These are phyloP conservation scores for Ditylenchus dipsaci DNA, from an alignment of 1,140 invertebrate species.

Conservation along the genomic window DNA sequence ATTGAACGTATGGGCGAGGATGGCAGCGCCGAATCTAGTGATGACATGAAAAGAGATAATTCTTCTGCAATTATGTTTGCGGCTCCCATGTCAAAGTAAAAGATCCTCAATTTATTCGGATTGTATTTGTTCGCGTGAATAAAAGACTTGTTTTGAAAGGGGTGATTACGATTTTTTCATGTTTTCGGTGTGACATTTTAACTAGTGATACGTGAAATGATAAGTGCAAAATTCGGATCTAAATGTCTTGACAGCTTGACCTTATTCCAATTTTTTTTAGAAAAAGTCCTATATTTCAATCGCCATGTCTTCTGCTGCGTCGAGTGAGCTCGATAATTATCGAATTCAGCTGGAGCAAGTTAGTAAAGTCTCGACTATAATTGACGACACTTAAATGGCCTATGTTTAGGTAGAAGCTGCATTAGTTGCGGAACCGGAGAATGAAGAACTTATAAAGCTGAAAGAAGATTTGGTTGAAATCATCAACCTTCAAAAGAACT, in stretches of 20 bases:
- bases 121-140: too few relatives aligned
- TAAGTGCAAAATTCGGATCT: too few relatives aligned
- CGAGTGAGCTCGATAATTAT: constrained; percentile 39
- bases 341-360: constrained; percentile 41
- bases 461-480: constrained; percentile 41
- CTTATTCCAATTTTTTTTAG: too few relatives aligned
- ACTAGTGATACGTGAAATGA: too few relatives aligned
- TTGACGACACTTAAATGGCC: neutral
- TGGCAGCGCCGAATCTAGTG: neutral
- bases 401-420: constrained; percentile 40
- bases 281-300: too few relatives aligned
- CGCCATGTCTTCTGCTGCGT: neutral
- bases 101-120: too few relatives aligned
- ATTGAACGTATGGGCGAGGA: constrained; percentile 47
- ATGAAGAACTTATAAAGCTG: constrained; percentile 44
- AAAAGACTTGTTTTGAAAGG: too few relatives aligned
- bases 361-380: neutral
- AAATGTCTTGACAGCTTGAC: too few relatives aligned
- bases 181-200: too few relatives aligned
- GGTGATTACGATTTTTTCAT: too few relatives aligned
- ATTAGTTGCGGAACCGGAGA: constrained; percentile 41
- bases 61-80: too few relatives aligned
- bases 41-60: neutral
- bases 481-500: constrained; percentile 41
- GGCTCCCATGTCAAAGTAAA: too few relatives aligned